Base-by-base conservation (phyloP, 2,797 vertebrate genomes). In the Lacerta agilis region DNA sequence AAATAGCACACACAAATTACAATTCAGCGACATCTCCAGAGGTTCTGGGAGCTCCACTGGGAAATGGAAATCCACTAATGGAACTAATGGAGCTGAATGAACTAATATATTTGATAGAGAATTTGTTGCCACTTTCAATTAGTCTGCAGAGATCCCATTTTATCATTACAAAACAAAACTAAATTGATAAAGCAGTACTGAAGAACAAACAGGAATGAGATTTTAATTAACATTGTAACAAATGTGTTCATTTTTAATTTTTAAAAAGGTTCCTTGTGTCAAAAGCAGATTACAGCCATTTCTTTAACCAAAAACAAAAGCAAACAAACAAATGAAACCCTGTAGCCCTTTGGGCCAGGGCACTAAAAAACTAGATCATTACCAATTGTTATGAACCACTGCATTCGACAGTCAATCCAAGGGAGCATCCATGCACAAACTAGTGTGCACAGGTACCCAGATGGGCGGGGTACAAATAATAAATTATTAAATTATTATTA, bases 121-220 rank as follows among this genome's bases (percentile, higher is more conserved):
- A 87, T 87, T 82, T 82, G 71, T 87, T 87, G 86, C 86, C 86
- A 82, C 86, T 87, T 87, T 87, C 86, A 82, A 87, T 87, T 87
- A 87, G 86, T 76, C 69, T 66, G 58, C 55, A 82, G 55, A 82
- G 71, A 82, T 75, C 71, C 79, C 41, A 82, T 82, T 87, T 87
- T 87, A 87, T 82, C 86, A 76, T 87, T 82, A 82, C 71, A 76
- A 76, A 87, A 87, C 78, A 79, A 76, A 61, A 84, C 69, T 75
- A 87, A 87, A 87, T 87, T 82, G 86, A 87, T 82, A 82, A 87
- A 75, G 55, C 79, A 66, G 67, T 69, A 75, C 69, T 76, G 41
- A 87, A 64, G 79, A 87, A 82, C 86, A 87, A 82, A 82, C 71
- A 82, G 71, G 55, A 82, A 82, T 87, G 55, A 87, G 71, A 82